These are phyloP conservation scores for Heterotis niloticus DNA, from an alignment of 2,113 vertebrate genomes.

Conservation along the genomic window DNA sequence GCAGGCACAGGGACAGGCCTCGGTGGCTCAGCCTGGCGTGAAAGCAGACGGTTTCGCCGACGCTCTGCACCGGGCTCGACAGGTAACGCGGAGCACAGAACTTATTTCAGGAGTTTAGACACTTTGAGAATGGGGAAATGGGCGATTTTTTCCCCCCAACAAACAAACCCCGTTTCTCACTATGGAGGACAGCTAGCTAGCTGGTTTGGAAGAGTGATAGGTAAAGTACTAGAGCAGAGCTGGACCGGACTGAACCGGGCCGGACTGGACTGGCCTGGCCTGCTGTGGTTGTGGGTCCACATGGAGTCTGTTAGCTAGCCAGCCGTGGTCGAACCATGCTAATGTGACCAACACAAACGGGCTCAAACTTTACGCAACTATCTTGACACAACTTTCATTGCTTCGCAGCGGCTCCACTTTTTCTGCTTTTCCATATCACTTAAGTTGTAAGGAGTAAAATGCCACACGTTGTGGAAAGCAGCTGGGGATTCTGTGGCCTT, in stretches of 20 bases:
- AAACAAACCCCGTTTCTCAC: conserved; percentile 34
- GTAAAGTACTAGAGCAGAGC: conserved; percentile 37
- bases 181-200: conserved; percentile 32
- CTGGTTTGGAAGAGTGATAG: conserved; percentile 44
- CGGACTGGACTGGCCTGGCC: too few relatives aligned
- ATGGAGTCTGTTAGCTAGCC: conserved; percentile 21
- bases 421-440: conserved; percentile 39
- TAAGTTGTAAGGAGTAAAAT: conserved; percentile 35
- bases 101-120: conserved; percentile 26
- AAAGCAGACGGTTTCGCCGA: conserved; percentile 87
- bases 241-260: too few relatives aligned
- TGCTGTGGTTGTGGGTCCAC: conserved; percentile 40
- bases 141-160: conserved; percentile 28
- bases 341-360: conserved; percentile 8
- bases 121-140: conserved; percentile 30
- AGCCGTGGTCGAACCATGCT: conserved; percentile 4
- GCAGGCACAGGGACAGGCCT: conserved; percentile 87
- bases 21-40: conserved; percentile 79
- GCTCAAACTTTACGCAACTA: neutral
- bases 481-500: neutral
- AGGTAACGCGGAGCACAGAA: conserved; percentile 63
- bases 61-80: conserved; percentile 86
- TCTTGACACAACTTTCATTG: conserved; percentile 25
- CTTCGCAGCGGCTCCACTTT: conserved; percentile 46
- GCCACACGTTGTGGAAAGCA: conserved; percentile 64